Evolutionary conservation across 2,797 vertebrate genomes (phyloP).

Genomic region (Sebastes taczanowskii): DNA sequence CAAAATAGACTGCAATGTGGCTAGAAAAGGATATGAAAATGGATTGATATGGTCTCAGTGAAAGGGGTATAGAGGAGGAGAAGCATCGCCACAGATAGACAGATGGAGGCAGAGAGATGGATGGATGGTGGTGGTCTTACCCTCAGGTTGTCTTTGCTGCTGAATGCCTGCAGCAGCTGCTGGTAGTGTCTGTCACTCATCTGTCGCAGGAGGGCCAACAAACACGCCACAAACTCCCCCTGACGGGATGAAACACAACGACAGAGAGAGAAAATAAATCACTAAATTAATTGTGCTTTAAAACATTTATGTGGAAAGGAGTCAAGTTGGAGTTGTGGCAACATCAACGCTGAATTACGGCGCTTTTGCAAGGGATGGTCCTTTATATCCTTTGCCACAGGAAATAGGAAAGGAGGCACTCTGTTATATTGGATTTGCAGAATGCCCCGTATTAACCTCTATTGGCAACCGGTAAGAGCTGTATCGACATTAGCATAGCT

Average conservation of each 20-base stretch:
- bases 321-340: not conserved
- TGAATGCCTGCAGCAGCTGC: slow-evolving; percentile 94
- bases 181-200: slow-evolving; percentile 98
- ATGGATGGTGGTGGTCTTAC: slow-evolving; percentile 78
- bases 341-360: not conserved
- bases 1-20: not conserved
- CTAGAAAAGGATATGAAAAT: not conserved
- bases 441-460: slow-evolving; percentile 20
- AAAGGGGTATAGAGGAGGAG: not conserved
- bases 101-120: not conserved
- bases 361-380: not conserved
- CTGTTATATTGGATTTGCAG: not conserved
- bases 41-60: not conserved
- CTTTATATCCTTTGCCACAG: not conserved
- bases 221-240: slow-evolving; percentile 97
- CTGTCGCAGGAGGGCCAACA: slow-evolving; percentile 93
- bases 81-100: not conserved
- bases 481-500: not conserved
- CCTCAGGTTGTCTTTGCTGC: slow-evolving; percentile 92
- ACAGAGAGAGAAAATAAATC: not conserved
- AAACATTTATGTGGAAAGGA: not conserved
- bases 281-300: not conserved
- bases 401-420: not conserved
- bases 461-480: not conserved
- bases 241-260: slow-evolving; percentile 58